Evolutionary conservation across 2,113 vertebrate species (phyloP), one percentile per base, ranked within the genome.

Genomic region (Odobenus rosmarus): DNA sequence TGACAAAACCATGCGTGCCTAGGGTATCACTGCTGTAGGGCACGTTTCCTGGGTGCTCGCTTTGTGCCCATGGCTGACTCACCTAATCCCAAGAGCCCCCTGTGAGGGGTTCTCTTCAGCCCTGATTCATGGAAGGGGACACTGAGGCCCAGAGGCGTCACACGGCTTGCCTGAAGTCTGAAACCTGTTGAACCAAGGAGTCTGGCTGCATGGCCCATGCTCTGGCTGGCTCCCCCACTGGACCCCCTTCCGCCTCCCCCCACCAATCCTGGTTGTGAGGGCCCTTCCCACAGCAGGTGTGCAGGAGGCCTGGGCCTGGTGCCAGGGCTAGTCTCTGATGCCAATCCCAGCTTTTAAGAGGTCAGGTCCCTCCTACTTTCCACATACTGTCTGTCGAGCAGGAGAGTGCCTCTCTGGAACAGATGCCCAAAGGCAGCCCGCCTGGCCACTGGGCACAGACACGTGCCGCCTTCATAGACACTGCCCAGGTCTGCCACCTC

Each of bases 11-110:
- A 59, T 23, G 7, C 11, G 86, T 13, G 31, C 77, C 57, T 31
- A 2, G 3, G 0, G 18, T 36, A 7, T 3, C 18, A 1, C 4
- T 14, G 14, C 6, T 36, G 18, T 0, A 31, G 39, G 53, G 4
- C 10, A 7, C 42, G 1, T 5, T 55, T 10, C 46, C 33, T 7
- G 3, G 36, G 5, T 4, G 39, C 39, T 21, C 2, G 0, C 33
- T 4, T 0, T 9, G 33, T 33, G 18, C 18, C 49, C 33, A 26
- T 6, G 7, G 71, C 53, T 28, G 3, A 51, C 64, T 23, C 28
- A 4, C 4, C 13, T 12, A 42, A 42, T 14, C 71, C 36, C 18
- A 16, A 59, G 26, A 15, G 33, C 36, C 3, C 33, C 51, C 21
- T 31, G 67, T 4, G 14, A 13, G 4, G 80, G 19, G 61, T 16